phyloP scores from a whole-genome alignment of 2,888 invertebrate species.

The Campoplex capitator region DNA sequence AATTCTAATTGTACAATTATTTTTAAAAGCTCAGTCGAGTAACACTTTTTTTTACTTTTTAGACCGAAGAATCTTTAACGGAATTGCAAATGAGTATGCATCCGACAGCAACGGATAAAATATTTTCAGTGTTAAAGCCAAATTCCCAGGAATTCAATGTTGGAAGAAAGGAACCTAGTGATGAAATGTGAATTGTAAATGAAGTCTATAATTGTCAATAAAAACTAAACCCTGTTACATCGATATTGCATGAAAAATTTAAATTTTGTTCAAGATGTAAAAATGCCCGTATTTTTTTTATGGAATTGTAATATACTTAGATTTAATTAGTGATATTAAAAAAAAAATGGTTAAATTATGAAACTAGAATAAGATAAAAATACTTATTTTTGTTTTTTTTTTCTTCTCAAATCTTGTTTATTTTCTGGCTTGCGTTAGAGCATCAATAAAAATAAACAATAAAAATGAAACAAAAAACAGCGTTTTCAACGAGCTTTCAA shows the following conservation, averaged over 20 bases:
- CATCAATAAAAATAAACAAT: neutral
- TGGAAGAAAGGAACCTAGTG: conserved; percentile 69
- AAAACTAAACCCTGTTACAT: conserved; percentile 56
- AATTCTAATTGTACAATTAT: neutral
- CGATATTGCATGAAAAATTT: neutral
- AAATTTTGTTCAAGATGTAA: neutral
- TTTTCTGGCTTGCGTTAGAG: neutral
- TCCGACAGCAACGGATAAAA: conserved; percentile 86
- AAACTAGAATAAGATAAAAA: neutral
- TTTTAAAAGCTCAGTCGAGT: neutral
- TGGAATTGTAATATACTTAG: neutral
- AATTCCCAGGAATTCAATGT: conserved; percentile 77
- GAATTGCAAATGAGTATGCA: conserved; percentile 89
- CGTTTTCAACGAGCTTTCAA: conserved; percentile 41
- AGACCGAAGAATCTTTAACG: conserved; percentile 92
- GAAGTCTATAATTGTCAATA: conserved; percentile 62
- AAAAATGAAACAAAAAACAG: neutral
- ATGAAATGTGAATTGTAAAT: conserved; percentile 63
- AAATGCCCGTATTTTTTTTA: neutral
- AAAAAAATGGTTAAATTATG: neutral
- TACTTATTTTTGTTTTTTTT: neutral
- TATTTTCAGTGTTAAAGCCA: conserved; percentile 85
- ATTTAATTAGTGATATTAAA: neutral
- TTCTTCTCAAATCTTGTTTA: neutral
- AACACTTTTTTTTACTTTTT: conserved; percentile 77